Conservation (phyloP, 2,888 invertebrate species). For the Philaethria dido region DNA sequence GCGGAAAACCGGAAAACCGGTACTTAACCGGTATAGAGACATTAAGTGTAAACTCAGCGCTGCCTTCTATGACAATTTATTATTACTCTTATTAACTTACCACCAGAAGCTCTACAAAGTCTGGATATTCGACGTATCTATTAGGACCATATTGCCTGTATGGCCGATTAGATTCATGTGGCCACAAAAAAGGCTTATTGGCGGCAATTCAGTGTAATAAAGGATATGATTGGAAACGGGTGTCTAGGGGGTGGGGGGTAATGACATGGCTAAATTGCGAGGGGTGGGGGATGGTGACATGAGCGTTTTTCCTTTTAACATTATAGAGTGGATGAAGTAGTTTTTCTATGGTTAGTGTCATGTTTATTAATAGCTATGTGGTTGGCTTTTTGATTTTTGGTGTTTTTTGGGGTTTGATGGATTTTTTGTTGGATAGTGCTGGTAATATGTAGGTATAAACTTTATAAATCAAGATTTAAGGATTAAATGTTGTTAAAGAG, state of each 20-base stretch:
- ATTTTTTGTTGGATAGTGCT: too few relatives aligned
- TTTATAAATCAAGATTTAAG: too few relatives aligned
- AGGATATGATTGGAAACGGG: conserved; percentile 41
- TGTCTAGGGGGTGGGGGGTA: conserved; percentile 40
- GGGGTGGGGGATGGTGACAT: conserved; percentile 30
- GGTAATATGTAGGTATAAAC: too few relatives aligned
- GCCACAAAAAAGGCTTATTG: conserved; percentile 33
- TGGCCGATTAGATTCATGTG: conserved; percentile 16
- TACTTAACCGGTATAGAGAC: too few relatives aligned
- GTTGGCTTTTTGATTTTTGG: too few relatives aligned
- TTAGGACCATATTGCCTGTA: conserved; percentile 13
- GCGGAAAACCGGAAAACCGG: too few relatives aligned
- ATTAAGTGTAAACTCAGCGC: too few relatives aligned
- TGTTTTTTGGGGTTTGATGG: background rate
- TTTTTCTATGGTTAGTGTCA: conserved; percentile 17
- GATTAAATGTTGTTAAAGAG: too few relatives aligned
- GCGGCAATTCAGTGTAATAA: conserved; percentile 38
- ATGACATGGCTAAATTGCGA: conserved; percentile 44
- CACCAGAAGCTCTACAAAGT: background rate
- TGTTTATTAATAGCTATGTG: conserved; percentile 12
- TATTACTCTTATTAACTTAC: background rate
- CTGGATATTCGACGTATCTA: background rate
- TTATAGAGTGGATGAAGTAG: conserved; percentile 13
- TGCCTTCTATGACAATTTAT: too few relatives aligned
- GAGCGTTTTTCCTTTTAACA: conserved; percentile 34